Percentiles rank a stretch among this genome's conserved stretches.
phyloP scores from a whole-genome alignment of 2,113 vertebrate genomes.

The Oreochromis spilurus region DNA sequence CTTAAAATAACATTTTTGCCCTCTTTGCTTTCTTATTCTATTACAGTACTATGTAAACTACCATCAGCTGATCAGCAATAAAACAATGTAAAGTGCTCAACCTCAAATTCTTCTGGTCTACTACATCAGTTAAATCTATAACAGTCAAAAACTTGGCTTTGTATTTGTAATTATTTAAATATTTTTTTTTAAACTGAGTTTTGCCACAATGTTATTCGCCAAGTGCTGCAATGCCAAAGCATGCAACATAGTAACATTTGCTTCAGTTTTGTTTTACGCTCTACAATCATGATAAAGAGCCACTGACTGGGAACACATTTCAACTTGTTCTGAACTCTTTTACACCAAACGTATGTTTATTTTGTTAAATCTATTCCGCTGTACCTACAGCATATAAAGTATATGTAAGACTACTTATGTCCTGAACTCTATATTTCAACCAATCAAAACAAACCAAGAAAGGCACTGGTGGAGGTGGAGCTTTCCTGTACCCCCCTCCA shows the following conservation, averaged over 20 bases:
- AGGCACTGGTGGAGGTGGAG: neutral
- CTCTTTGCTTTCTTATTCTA: neutral
- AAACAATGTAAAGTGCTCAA: neutral
- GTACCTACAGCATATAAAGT: neutral
- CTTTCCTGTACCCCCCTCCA: neutral
- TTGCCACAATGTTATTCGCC: neutral
- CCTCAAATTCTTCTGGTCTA: neutral
- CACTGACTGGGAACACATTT: neutral
- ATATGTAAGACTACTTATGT: neutral
- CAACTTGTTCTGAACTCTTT: neutral
- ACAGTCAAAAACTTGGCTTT: neutral
- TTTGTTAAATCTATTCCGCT: neutral
- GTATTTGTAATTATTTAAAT: neutral
- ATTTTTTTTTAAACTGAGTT: neutral
- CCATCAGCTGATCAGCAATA: neutral
- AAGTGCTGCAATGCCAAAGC: neutral
- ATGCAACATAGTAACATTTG: neutral
- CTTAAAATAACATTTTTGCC: neutral
- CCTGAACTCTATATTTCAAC: neutral
- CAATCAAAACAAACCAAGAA: neutral
- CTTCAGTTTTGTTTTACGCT: neutral
- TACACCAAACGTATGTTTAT: neutral
- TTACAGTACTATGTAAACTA: neutral
- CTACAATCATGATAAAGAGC: neutral
- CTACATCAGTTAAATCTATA: neutral